Evolutionary conservation across 2,888 invertebrate species (phyloP), one percentile per base, ranked within the genome.

Genomic region (Petrolisthes manimaculis): DNA sequence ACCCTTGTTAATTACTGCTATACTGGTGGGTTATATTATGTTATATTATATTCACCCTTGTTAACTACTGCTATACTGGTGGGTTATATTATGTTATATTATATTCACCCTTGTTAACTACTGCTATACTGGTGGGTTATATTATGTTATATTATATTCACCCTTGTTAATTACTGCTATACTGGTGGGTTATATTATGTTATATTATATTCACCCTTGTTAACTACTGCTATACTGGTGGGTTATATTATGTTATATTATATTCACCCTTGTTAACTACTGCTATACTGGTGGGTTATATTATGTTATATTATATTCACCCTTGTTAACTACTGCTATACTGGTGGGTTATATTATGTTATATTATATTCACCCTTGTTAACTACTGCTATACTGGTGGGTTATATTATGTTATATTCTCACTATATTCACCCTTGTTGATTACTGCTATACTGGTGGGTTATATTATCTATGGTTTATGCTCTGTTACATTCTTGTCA

Each of bases 51-150:
- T 95, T 96, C 93, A 95, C 96, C 84, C 95, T 98, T 85, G 95
- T 98, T 55, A 95, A 96, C 92, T 98, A 97, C 93, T 97, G 97
- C 93, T 98, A 98, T 92, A 97, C 97, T 90, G 98, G 97, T 94
- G 56, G 81, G 74, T 18, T 56, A 55, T 6, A 24, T 37, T 53
- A 8, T n/a, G 8, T 5, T 14, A 54, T 8, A 12, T 67, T 82
- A 9, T 78, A 6, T 54, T 21, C 55, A 95, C 96, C 84, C 95
- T 98, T 85, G 95, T 98, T 55, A 95, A 96, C 92, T 98, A 97
- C 93, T 97, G 97, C 93, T 98, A 98, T 92, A 97, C 97, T 90
- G 98, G 97, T 94, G 56, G 81, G 74, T 18, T 56, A 55, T 6
- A 24, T 37, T 53, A 8, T n/a, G 8, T 5, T 14, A 54, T 8